Base-by-base conservation (phyloP, 2,797 vertebrate species). In the Microtus californicus region DNA sequence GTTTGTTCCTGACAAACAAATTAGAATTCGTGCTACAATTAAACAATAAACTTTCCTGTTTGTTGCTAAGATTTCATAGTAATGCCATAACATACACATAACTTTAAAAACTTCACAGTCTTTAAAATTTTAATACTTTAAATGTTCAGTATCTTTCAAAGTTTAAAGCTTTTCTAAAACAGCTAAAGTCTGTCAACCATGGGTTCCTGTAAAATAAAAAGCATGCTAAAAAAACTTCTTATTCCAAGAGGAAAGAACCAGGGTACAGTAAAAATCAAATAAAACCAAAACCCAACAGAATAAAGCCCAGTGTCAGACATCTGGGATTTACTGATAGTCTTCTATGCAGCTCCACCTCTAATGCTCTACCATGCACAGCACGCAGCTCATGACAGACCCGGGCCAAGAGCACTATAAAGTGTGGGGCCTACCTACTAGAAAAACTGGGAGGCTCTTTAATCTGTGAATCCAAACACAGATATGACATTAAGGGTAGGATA, bases 401-500 rank as follows among this genome's bases (percentile, higher is more conserved):
- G 7, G 27, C 4, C 12, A 4, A 19, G 5, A 34, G 15, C 56
- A 8, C 40, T 37, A 43, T 2, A 23, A 25, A 19, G 59, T 19
- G 40, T 51, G 13, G 61, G 21, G 94, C 17, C 12, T 89, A 45
- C n/a, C 91, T 82, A 43, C 81, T 95, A 43, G 73, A 59, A 91
- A 97, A 94, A 85, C 48, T 3, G 25, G 85, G 34, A 34, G 37
- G 15, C 31, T 48, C 86, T 89, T 65, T 56, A 89, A 85, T 85
- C 91, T 91, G 8, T 29, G 80, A 83, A 79, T 94, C 95, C 93
- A 96, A 95, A 95, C 94, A 93, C 90, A 95, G 97, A 88, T 81
- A 43, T 96, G 96, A 94, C 95, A 95, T 95, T 87, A 94, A 86
- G 0, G 0, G 34, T 67, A 83, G 54, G 77, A 67, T 91, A 97